Conservation (phyloP, 2,888 invertebrate genomes). For the Willowsia nigromaculata region DNA sequence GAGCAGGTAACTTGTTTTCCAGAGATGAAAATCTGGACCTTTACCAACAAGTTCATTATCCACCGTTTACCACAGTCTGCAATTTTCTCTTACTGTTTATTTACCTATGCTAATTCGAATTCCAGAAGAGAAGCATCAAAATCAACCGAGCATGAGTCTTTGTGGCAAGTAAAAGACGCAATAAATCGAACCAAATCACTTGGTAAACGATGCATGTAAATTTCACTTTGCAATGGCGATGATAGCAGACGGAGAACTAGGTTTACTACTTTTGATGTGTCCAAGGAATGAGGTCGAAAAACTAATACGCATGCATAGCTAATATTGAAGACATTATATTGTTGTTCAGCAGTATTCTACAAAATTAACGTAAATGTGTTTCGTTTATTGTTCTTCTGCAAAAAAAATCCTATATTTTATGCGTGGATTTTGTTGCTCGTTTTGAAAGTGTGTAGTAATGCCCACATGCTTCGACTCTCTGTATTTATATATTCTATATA, state of each 20-base stretch:
- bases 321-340: too few relatives aligned
- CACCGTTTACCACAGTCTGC: not conserved
- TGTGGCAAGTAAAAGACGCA: too few relatives aligned
- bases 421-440: conserved; percentile 3
- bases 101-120: conserved; percentile 14
- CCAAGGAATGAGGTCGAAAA: conserved; percentile 41
- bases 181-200: too few relatives aligned
- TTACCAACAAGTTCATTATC: conserved; percentile 28
- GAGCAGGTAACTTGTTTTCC: conserved; percentile 12
- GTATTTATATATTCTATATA: too few relatives aligned
- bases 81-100: conserved; percentile 6
- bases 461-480: not conserved
- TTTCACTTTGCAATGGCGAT: not conserved
- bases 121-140: too few relatives aligned
- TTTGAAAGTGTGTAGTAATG: not conserved
- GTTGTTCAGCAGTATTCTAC: not conserved
- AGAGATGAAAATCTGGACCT: conserved; percentile 22
- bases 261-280: conserved; percentile 11
- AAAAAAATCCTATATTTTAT: conserved; percentile 31
- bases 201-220: too few relatives aligned
- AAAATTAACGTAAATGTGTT: not conserved
- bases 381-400: not conserved
- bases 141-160: too few relatives aligned
- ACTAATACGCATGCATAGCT: not conserved
- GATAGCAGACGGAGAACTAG: not conserved